Evolutionary conservation across 2,888 invertebrate species (phyloP).

Genomic region (Caenorhabditis angaria): DNA sequence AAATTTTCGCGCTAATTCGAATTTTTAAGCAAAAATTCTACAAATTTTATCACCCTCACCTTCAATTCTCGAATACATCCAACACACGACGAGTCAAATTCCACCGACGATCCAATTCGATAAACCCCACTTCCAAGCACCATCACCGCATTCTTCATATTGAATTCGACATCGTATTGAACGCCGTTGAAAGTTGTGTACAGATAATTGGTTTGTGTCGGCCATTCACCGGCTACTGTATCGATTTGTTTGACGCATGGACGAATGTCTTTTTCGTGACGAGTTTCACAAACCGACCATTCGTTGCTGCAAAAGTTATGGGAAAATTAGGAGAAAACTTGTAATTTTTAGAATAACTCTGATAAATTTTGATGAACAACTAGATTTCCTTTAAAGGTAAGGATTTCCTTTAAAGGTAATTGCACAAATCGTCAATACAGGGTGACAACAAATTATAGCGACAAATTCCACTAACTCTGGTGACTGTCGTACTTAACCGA

Average conservation of each 20-base stretch:
- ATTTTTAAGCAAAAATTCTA: no score
- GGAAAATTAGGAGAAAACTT: no score
- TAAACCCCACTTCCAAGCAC: slow-evolving; percentile 86
- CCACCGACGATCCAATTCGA: slow-evolving; percentile 93
- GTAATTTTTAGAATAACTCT: no score
- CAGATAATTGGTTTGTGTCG: slow-evolving; percentile 96
- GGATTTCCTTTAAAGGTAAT: no score
- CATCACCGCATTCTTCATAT: slow-evolving; percentile 69
- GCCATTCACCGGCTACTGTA: slow-evolving; percentile 99
- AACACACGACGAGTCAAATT: slow-evolving; percentile 99
- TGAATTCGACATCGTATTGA: slow-evolving; percentile 80
- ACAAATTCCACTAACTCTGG: no score
- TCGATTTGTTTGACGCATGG: slow-evolving; percentile 97
- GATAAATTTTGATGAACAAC: no score
- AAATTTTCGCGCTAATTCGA: no score
- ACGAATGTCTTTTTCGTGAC: slow-evolving; percentile 76
- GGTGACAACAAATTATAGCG: no score
- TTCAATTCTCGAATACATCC: slow-evolving; percentile 89
- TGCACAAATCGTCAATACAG: no score
- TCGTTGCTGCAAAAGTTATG: slow-evolving; percentile 74
- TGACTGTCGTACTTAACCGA: no score
- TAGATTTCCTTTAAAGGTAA: no score
- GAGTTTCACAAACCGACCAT: slow-evolving; percentile 68
- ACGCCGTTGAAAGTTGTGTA: slow-evolving; percentile 93
- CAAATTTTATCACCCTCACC: no score